Conservation (phyloP, 2,113 vertebrate species). For the Spilogale gracilis region DNA sequence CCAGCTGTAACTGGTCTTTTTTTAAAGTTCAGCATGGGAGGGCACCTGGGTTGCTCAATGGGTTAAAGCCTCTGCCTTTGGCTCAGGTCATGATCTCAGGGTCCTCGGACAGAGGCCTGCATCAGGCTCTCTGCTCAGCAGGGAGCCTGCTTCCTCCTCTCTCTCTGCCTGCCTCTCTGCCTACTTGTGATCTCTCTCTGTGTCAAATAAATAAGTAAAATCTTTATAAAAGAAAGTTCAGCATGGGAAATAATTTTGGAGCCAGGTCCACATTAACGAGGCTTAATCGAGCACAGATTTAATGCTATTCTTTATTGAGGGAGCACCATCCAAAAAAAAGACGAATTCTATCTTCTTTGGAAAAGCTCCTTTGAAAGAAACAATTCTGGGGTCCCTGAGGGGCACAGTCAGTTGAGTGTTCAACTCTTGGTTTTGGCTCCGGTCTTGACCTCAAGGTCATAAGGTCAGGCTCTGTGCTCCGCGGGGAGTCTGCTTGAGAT, state of each 20-base stretch:
- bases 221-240: background rate
- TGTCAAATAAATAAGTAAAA: too few species aligned
- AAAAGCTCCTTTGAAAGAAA: constrained; percentile 44
- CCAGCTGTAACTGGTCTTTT: background rate
- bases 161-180: too few species aligned
- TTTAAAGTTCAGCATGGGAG: background rate
- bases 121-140: too few species aligned
- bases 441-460: background rate
- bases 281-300: constrained; percentile 39
- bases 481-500: background rate
- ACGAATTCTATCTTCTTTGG: background rate
- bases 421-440: background rate
- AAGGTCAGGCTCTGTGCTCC: background rate
- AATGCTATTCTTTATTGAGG: background rate
- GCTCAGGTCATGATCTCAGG: too few species aligned
- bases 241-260: constrained; percentile 29
- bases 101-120: too few species aligned
- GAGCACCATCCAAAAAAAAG: background rate
- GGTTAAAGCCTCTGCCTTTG: too few species aligned
- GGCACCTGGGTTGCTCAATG: too few species aligned
- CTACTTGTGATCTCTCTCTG: too few species aligned
- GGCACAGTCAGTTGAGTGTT: background rate
- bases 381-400: background rate
- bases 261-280: background rate
- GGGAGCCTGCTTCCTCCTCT: too few species aligned